Percentiles rank a stretch among this genome's conserved stretches.
phyloP scores from a whole-genome alignment of 2,113 vertebrate species.

The Petromus typicus region DNA sequence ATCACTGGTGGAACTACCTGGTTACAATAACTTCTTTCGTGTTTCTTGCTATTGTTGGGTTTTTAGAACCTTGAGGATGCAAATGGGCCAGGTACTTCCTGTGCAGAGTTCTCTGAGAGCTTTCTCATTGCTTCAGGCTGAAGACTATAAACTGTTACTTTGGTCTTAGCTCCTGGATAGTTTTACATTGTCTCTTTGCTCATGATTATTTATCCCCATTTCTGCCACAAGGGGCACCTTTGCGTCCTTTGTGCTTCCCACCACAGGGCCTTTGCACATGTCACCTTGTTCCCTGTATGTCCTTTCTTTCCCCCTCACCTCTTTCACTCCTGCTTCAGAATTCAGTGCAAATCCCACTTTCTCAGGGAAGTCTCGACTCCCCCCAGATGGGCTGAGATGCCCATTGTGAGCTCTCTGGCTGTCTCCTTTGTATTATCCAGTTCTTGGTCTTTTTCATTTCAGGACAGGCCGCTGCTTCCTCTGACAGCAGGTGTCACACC shows the following conservation, averaged over 20 bases:
- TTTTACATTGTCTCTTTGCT: neutral
- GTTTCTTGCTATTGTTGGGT: neutral
- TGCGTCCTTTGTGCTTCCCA: too few species aligned
- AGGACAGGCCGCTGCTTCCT: neutral
- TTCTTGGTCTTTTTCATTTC: neutral
- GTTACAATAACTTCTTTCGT: neutral
- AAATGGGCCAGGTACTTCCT: neutral
- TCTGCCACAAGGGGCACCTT: neutral
- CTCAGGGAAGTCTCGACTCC: neutral
- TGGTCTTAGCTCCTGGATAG: neutral
- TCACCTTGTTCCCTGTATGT: too few species aligned
- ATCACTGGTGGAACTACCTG: neutral
- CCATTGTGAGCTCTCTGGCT: neutral
- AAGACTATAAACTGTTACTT: neutral
- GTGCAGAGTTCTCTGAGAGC: neutral
- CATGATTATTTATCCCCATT: neutral
- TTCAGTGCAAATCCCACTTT: neutral
- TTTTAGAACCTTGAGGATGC: too few species aligned
- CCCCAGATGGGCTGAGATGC: neutral
- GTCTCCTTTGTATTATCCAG: neutral
- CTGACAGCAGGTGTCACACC: neutral
- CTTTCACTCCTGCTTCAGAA: neutral
- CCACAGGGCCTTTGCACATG: neutral
- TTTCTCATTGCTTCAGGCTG: neutral
- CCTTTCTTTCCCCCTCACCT: neutral